Evolutionary conservation across 2,797 vertebrate species (phyloP), one percentile per base, ranked within the genome.

Genomic region (Pseudopleuronectes americanus): DNA sequence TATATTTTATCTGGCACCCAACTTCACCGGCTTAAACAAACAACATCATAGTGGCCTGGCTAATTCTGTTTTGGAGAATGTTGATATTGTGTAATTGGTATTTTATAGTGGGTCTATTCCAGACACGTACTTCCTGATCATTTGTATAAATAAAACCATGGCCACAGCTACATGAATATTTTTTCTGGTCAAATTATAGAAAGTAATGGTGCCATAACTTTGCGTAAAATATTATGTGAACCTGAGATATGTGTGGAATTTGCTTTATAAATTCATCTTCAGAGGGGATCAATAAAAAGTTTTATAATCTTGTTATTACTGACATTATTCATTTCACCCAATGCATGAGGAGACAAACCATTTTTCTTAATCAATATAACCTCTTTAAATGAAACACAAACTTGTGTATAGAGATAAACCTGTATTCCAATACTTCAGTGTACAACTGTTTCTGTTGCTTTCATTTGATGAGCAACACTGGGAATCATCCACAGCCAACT

Each of bases 251-350:
- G 81, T 92, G 88, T 92, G 87, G 78, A 88, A 83, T 86, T 92
- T 91, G 81, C 89, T 92, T 91, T 89, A 88, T 85, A 62, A 91
- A 83, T 80, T 89, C 77, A 86, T 91, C 90, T 86, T 84, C 82
- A 86, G 85, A 89, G 89, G 91, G 90, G 84, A 88, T 90, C 84
- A 92, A 93, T 93, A 93, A 92, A 85, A 91, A 77, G 69, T 92
- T 91, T 91, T 92, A 87, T 92, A 90, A 92, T 88, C 88, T 91
- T 91, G 90, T 87, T 90, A 90, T 89, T 85, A 81, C 82, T 86
- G 86, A 63, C 90, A 90, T 77, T 57, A 84, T 62, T 90, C 86
- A 90, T 90, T 92, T 91, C 69, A 84, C 54, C 57, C 77, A 48
- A 68, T 51, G 60, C 57, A 45, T 55, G 45, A 57, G 57, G 62